Base-by-base conservation (phyloP, 2,797 vertebrate genomes). In the Urosaurus nigricauda region DNA sequence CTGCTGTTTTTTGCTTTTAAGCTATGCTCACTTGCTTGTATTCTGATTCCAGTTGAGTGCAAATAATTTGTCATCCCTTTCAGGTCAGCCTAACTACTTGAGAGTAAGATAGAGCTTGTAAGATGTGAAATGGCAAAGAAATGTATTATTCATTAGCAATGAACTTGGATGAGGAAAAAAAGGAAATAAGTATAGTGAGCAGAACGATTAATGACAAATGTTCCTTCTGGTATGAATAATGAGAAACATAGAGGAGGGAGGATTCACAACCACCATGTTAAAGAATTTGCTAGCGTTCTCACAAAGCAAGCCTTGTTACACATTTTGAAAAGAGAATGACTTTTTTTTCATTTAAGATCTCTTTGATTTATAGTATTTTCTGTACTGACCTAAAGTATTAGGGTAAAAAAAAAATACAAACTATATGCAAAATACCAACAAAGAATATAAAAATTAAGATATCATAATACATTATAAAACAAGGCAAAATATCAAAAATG, bases 111-210 rank as follows among this genome's bases (percentile, higher is more conserved):
- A 83, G 90, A 94, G 84, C 83, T 21, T n/a, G 53, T 77, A 87
- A 92, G 70, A 88, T 91, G 83, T 89, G 79, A 92, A 92, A 91
- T 89, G 92, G 47, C 77, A 91, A 91, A 94, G 60, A 51, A 89
- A 90, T 91, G 53, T 35, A 86, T 94, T 92, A 92, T 93, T 93
- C 90, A 81, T 91, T 88, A 91, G 79, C 79, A 90, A 65, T 91
- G 79, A 94, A 90, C 37, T 83, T 85, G 87, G 89, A 89, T 87
- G 47, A 85, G 35, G 14, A 2, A 5, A 86, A 91, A 92, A 90
- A 32, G 79, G 53, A 94, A 93, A 91, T 89, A 0, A 91, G 80
- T 85, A 87, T 51, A 81, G 26, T 79, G 60, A 70, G 58, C 17
- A 90, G 83, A 94, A 87, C 87, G 81, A 65, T 91, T 93, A 93